Conservation (phyloP, 2,888 invertebrate genomes). For the Octodonta nipae region DNA sequence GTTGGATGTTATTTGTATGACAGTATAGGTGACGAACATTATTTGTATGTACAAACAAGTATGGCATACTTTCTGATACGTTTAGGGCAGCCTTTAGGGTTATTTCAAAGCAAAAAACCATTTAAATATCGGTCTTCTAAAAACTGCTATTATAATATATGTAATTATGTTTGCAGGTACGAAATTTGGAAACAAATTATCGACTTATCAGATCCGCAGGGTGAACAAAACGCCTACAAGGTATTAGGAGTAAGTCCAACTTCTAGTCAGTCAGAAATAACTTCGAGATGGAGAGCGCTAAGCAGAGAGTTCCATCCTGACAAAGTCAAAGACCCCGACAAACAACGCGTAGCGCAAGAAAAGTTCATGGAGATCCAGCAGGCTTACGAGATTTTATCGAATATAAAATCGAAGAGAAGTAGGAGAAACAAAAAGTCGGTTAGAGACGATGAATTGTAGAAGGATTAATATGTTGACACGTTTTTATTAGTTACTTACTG, state of each 20-base stretch:
- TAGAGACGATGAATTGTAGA: conserved; percentile 15
- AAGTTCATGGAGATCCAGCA: conserved; percentile 86
- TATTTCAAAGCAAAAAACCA: too few relatives aligned
- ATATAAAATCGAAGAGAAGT: conserved; percentile 62
- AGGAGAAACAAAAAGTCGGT: conserved; percentile 57
- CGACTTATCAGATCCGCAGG: conserved; percentile 76
- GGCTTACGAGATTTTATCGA: conserved; percentile 79
- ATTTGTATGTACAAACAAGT: too few relatives aligned
- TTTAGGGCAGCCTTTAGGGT: too few relatives aligned
- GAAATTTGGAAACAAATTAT: conserved; percentile 78
- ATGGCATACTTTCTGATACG: too few relatives aligned
- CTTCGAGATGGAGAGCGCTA: conserved; percentile 63
- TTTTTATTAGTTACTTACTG: too few relatives aligned
- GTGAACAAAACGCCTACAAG: conserved; percentile 79
- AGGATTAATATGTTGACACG: too few relatives aligned
- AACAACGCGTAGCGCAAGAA: conserved; percentile 62
- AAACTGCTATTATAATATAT: too few relatives aligned
- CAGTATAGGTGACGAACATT: too few relatives aligned
- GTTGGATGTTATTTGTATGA: too few relatives aligned
- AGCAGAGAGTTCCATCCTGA: conserved; percentile 86
- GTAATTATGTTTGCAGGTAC: conserved; percentile 29
- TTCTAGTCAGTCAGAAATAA: conserved; percentile 75
- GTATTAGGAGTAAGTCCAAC: conserved; percentile 66
- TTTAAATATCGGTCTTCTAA: too few relatives aligned
- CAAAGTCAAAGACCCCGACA: conserved; percentile 62